Evolutionary conservation across 2,113 vertebrate genomes (phyloP).

Genomic region (Sceloporus undulatus): DNA sequence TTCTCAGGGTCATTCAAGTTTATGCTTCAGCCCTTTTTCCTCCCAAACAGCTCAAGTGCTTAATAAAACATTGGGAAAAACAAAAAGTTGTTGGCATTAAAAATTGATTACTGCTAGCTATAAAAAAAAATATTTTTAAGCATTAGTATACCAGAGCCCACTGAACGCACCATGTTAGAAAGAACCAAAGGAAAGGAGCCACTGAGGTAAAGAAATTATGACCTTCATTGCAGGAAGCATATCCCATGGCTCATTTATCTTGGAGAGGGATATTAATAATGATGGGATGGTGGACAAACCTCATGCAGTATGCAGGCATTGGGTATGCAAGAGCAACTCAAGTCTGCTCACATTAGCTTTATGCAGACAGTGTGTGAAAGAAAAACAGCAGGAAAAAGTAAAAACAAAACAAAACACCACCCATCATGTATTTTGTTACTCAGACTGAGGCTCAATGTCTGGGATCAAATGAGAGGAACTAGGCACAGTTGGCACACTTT

Average conservation of each 20-base stretch:
- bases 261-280: neutral
- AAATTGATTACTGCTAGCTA: neutral
- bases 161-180: neutral
- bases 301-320: neutral
- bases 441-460: neutral
- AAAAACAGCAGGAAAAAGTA: neutral
- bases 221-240: neutral
- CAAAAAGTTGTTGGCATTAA: constrained; percentile 9
- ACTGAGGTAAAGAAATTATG: neutral
- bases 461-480: neutral
- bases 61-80: constrained; percentile 26
- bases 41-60: constrained; percentile 10
- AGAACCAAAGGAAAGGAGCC: neutral
- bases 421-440: neutral
- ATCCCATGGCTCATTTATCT: neutral
- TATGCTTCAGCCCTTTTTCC: neutral
- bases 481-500: neutral
- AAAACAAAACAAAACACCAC: neutral
- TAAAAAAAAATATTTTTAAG: constrained; percentile 19
- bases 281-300: neutral
- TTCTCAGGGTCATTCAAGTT: constrained; percentile 5
- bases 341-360: neutral
- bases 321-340: neutral
- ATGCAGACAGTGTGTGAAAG: neutral
- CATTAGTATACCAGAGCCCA: neutral